A percentile compares a stretch with the other conserved stretches of the same genome.
These are phyloP conservation scores for Morone saxatilis DNA, from an alignment of 2,113 vertebrate genomes.

Conservation along the genomic window DNA sequence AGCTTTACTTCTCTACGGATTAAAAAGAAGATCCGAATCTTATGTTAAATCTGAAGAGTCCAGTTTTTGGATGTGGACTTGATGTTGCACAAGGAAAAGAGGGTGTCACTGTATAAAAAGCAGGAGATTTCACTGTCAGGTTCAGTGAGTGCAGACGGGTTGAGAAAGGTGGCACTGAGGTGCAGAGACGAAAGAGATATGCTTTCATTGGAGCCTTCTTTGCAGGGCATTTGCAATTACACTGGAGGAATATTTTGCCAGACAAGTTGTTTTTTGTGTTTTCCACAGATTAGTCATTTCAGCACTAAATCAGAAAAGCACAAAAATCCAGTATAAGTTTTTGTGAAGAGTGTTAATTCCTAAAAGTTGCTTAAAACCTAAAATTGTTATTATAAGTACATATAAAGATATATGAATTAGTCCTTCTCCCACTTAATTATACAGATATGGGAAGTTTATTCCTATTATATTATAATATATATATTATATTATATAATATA, in stretches of 20 bases:
- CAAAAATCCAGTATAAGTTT: background rate
- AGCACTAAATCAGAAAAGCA: background rate
- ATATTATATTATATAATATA: too few species aligned
- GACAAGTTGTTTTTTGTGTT: conserved; percentile 2
- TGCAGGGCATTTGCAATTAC: background rate
- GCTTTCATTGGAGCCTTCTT: conserved; percentile 1
- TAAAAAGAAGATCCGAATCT: background rate
- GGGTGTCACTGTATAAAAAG: background rate
- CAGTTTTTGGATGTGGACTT: background rate
- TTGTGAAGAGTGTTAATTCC: background rate
- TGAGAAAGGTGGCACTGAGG: background rate
- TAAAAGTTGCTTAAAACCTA: background rate
- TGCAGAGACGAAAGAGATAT: background rate
- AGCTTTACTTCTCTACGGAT: background rate
- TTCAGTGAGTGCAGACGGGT: background rate
- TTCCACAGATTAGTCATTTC: background rate
- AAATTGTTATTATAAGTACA: background rate
- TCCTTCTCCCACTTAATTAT: background rate
- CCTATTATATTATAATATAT: background rate
- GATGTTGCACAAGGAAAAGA: background rate
- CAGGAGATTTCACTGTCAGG: background rate
- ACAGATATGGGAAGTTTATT: background rate
- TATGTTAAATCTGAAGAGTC: background rate
- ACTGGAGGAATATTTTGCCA: background rate
- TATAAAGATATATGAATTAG: background rate